A percentile compares a stretch with the other conserved stretches of the same genome.
Conservation (phyloP, 2,888 invertebrate species). For the Steinernema hermaphroditum region DNA sequence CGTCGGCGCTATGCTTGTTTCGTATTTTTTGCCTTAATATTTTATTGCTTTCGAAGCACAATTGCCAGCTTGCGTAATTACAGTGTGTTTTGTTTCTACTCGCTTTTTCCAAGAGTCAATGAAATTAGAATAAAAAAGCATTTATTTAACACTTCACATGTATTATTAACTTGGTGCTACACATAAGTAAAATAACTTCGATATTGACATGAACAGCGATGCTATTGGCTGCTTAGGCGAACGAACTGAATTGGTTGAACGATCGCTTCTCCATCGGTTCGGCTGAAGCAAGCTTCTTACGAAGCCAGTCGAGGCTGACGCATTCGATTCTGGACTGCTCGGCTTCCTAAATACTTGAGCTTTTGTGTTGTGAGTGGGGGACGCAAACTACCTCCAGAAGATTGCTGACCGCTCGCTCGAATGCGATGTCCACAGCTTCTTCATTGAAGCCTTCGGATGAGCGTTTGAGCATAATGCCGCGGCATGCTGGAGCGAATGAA, state of each 20-base stretch:
- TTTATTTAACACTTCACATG: conserved; percentile 5
- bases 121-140: conserved; percentile 1
- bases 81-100: neutral
- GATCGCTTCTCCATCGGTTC: neutral
- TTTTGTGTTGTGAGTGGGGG: neutral
- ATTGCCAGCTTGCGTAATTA: neutral
- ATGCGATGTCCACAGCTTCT: neutral
- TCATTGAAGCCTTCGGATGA: neutral
- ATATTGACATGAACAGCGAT: too few species aligned
- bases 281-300: neutral
- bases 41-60: conserved; percentile 13
- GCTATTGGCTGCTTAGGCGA: neutral
- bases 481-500: conserved; percentile 58
- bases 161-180: conserved; percentile 4
- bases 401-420: neutral
- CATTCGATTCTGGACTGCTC: conserved; percentile 6
- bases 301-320: conserved; percentile 5
- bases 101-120: neutral
- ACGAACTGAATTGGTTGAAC: conserved; percentile 18
- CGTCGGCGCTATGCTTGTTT: neutral
- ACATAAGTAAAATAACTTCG: neutral
- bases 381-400: neutral
- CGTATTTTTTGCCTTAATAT: neutral
- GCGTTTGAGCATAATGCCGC: conserved; percentile 57
- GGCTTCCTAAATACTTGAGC: neutral